Evolutionary conservation across 2,113 vertebrate genomes (phyloP).

Genomic region (Psephotus haematonotus): DNA sequence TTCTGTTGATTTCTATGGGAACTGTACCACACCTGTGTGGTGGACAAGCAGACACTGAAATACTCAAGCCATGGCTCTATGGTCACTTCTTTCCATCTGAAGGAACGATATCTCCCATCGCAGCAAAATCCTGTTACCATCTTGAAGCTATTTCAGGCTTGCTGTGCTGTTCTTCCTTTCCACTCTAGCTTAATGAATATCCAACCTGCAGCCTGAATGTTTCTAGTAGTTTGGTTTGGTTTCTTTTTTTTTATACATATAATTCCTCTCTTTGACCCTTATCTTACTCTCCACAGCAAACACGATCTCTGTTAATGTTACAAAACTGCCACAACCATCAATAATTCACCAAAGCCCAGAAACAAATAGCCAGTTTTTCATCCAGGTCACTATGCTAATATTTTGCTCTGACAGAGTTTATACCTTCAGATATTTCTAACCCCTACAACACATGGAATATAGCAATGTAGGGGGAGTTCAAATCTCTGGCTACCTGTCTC

Average conservation of each 20-base stretch:
- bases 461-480: neutral
- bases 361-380: neutral
- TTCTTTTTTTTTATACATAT: rapidly evolving
- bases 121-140: neutral
- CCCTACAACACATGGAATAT: neutral
- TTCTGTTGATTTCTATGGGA: neutral
- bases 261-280: neutral
- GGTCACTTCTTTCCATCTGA: neutral
- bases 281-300: neutral
- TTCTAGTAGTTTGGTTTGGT: neutral
- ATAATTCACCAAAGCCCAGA: neutral
- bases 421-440: neutral
- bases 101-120: neutral
- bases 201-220: neutral
- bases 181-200: neutral
- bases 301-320: neutral
- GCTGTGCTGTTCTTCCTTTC: neutral
- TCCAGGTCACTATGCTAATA: neutral
- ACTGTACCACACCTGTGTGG: neutral
- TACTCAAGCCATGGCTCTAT: neutral
- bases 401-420: neutral
- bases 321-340: neutral
- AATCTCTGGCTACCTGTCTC: neutral
- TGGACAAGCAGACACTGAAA: neutral
- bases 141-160: neutral